Evolutionary conservation across 1,140 invertebrate genomes (phyloP), one percentile per base, ranked within the genome.

Genomic region (Cydia pomonella): DNA sequence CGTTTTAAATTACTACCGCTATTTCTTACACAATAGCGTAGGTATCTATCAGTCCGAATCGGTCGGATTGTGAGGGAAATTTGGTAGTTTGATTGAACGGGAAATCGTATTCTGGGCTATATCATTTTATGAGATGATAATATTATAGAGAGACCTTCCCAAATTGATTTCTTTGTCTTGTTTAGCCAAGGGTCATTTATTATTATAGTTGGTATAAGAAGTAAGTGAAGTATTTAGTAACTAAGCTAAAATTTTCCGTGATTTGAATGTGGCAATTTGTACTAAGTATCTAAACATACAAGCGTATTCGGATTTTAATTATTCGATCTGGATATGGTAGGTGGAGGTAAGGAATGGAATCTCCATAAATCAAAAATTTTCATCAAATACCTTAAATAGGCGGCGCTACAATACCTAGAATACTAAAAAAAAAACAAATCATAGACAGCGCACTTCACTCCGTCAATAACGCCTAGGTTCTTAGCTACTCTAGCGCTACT

Each of bases 71-170:
- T 13, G 25, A 33, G 25, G 63, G 27, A 66, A 66, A 66, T 66
- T 66, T 29, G 25, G 41, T 38, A 38, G 33, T 44, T 44, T 16
- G 41, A 16, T 13, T 44, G 41, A 44, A 13, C 13, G 13, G 41
- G 25, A 18, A 50, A 50, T 50, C 16, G n/a, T 50, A 50, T 50
- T 50, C 47, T 50, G 47, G 47, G 47, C 7, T 50, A 50, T 50
- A 50, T 50, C 33, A 5, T 66, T 66, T 66, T 66, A 66, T 29
- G 63, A 33, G 27, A 66, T 66, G 63, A 66, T 66, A 66, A 33
- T 29, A 66, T 66, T 66, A 66, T 66, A 27, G 63, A 25, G 53
- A 66, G 25, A 29, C 27, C 27, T 29, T 66, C 2, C 2, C 63
- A 29, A 66, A 66, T 66, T n/a, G 27, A 63, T 63, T 63, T 25